Base-by-base conservation (phyloP, 1,140 invertebrate genomes). In the Drosophila nigrodunni region DNA sequence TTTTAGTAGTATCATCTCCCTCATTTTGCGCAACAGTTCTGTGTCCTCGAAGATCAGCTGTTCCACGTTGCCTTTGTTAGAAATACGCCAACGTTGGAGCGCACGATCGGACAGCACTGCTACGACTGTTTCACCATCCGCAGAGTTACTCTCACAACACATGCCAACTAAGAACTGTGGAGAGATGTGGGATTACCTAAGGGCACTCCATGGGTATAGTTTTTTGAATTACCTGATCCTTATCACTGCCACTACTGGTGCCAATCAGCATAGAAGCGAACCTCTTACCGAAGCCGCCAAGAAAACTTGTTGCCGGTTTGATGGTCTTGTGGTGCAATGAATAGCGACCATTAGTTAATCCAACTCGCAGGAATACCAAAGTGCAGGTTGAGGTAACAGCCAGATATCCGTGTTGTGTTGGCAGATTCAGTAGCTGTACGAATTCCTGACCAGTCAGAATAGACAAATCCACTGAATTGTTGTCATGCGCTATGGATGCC, bases 321-420 rank as follows among this genome's bases (percentile, higher is more conserved):
- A 99, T 93, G 6, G 95, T 94, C 41, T 95, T 94, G 86, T 96
- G 97, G 1, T 92, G 93, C 25, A 98, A 93, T 13, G 93, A 94
- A 60, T 96, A 95, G 50, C 96, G 95, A 7, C 95, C 95, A 74
- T 94, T 93, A 30, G 86, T 80, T 11, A 94, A 92, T 25, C 94
- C 93, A 2, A 95, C 94, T 65, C 95, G 95, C n/a, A 98, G 94
- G 6, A 97, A 93, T 1, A 98, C 95, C 9, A 98, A 93, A 7
- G 97, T 97, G 80, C 97, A 97, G 1, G 97, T 98, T 0, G 98
- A 98, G 10, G 98, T 99, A 2, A 97, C 96, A 30, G 98, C 93
- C 74, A 98, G 94, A 85, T 97, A 97, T 7, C 97, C 97, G 62
- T 95, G 93, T 73, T 95, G 93, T 1, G 95, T 94, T 73, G 95